Percentiles rank a stretch among this genome's conserved stretches.
Evolutionary conservation across 2,888 invertebrate species (phyloP).

Genomic region (Beris morrisii): DNA sequence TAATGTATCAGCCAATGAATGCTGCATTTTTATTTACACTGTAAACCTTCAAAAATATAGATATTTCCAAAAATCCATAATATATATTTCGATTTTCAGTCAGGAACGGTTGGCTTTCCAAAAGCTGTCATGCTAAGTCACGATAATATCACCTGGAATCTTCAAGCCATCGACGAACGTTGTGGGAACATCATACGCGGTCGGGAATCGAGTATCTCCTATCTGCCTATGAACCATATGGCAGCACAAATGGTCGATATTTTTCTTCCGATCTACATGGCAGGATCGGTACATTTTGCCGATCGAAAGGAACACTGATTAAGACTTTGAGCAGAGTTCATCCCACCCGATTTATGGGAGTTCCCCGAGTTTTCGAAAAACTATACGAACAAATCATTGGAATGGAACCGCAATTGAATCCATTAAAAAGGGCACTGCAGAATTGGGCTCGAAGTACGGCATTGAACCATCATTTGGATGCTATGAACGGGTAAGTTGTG

Average conservation of each 20-base stretch:
- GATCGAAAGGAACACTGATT: constrained; percentile 80
- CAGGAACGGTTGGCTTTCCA: constrained; percentile 85
- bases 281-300: constrained; percentile 79
- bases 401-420: constrained; percentile 68
- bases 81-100: too few species aligned
- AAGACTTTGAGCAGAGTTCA: constrained; percentile 74
- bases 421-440: constrained; percentile 68
- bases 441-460: constrained; percentile 68
- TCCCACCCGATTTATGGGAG: constrained; percentile 84
- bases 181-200: constrained; percentile 60
- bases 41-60: constrained; percentile 58
- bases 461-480: constrained; percentile 61
- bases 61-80: not conserved
- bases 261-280: constrained; percentile 66
- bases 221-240: constrained; percentile 86
- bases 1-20: constrained; percentile 75
- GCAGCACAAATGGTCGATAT: constrained; percentile 89
- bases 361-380: constrained; percentile 93
- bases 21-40: constrained; percentile 83
- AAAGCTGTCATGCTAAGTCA: constrained; percentile 94
- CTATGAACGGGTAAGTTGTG: constrained; percentile 60
- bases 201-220: constrained; percentile 71
- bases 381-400: constrained; percentile 84
- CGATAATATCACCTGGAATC: constrained; percentile 80
- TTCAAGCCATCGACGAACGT: constrained; percentile 61